A percentile compares a stretch with the other conserved stretches of the same genome.
Conservation (phyloP, 2,888 invertebrate genomes). For the Tachystola acroxantha region DNA sequence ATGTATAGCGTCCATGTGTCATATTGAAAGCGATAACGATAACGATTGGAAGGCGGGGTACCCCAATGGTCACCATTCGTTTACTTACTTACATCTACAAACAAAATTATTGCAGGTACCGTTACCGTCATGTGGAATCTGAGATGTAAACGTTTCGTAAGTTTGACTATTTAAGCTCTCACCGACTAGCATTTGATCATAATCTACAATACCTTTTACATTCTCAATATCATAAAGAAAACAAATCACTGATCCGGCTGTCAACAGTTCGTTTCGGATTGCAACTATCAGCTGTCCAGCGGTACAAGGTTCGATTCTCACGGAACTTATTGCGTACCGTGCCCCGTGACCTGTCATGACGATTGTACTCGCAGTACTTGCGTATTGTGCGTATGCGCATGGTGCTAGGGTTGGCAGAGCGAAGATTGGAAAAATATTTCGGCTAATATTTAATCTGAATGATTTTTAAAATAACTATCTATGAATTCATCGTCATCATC, state of each 20-base stretch:
- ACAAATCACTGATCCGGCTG: constrained; percentile 20
- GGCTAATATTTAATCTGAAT: background rate
- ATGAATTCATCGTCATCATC: too few species aligned
- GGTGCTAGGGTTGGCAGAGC: constrained; percentile 34
- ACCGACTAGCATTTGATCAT: too few species aligned
- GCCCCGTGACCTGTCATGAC: constrained; percentile 50
- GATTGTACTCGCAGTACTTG: constrained; percentile 25
- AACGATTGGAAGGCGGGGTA: too few species aligned
- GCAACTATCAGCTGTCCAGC: constrained; percentile 6
- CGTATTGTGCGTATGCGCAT: constrained; percentile 25
- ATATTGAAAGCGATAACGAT: too few species aligned
- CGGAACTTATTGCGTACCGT: constrained; percentile 40
- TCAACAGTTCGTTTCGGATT: constrained; percentile 23
- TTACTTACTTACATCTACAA: too few species aligned
- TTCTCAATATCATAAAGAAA: constrained; percentile 5
- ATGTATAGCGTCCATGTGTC: too few species aligned
- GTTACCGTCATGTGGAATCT: too few species aligned
- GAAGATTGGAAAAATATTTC: background rate
- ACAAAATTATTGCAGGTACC: too few species aligned
- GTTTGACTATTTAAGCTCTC: too few species aligned
- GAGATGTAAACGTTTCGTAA: too few species aligned
- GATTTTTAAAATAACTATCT: too few species aligned
- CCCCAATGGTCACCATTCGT: too few species aligned
- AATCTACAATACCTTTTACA: background rate
- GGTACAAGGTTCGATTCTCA: constrained; percentile 37